phyloP scores from a whole-genome alignment of 2,113 vertebrate species.

The Ursus arctos region DNA sequence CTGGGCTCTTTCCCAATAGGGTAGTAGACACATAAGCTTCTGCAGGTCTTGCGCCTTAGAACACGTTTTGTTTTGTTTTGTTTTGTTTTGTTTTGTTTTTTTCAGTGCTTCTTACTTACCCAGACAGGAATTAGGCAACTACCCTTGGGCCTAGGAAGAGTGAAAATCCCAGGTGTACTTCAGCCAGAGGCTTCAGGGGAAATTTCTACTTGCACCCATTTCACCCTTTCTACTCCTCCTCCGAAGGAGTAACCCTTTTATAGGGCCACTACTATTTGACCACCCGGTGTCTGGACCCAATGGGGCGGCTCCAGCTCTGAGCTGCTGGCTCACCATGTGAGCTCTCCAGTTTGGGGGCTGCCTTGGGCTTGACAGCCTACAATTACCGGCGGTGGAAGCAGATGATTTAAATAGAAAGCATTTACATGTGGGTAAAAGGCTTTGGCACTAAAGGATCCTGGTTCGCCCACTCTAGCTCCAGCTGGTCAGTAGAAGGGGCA shows the following conservation, averaged over 20 bases:
- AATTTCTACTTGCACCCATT: background rate
- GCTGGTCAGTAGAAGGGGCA: background rate
- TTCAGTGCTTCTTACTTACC: background rate
- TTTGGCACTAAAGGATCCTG: background rate
- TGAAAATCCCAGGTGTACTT: conserved; percentile 14
- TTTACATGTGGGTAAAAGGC: conserved; percentile 49
- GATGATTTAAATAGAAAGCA: conserved; percentile 63
- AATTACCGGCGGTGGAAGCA: background rate
- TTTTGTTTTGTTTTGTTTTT: background rate
- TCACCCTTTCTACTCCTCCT: background rate
- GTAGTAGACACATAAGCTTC: background rate
- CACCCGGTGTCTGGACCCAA: fast-evolving
- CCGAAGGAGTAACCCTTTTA: background rate
- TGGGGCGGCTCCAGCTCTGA: background rate
- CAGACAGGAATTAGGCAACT: background rate
- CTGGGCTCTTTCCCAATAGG: background rate
- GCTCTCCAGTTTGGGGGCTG: background rate
- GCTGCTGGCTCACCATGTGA: fast-evolving
- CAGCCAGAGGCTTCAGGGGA: background rate
- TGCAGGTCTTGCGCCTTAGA: background rate
- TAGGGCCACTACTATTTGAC: background rate
- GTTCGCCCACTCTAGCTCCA: background rate
- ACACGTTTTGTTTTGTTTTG: background rate
- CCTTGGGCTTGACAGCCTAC: background rate
- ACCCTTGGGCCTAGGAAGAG: background rate